Percentiles rank a stretch among this genome's conserved stretches.
Evolutionary conservation across 2,888 invertebrate species (phyloP).

Genomic region (Galeruca laticollis): DNA sequence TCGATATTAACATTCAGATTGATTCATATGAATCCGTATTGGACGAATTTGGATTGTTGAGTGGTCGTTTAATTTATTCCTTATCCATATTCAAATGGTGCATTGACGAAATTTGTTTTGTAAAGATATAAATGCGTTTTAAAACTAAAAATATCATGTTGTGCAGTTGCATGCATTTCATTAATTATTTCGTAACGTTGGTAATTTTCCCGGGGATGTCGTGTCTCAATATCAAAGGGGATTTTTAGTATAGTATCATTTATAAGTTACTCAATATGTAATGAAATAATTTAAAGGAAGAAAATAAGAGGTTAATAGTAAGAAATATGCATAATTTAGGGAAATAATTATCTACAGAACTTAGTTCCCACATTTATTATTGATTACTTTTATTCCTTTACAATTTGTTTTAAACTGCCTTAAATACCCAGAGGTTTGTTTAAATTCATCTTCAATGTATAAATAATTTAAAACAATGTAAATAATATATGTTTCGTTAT

Average conservation of each 20-base stretch:
- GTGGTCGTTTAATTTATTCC: too few relatives aligned
- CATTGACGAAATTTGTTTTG: background rate
- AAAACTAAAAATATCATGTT: background rate
- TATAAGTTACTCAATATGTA: conserved; percentile 28
- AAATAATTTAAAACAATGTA: too few relatives aligned
- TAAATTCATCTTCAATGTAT: too few relatives aligned
- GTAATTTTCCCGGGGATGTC: conserved; percentile 25
- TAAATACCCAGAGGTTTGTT: too few relatives aligned
- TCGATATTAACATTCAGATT: too few relatives aligned
- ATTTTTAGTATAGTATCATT: conserved; percentile 3
- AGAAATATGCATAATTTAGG: conserved; percentile 19
- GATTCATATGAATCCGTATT: too few relatives aligned
- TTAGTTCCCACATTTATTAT: conserved; percentile 23
- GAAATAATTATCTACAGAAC: conserved; percentile 23
- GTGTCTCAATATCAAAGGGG: conserved; percentile 26
- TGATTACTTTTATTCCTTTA: conserved; percentile 2
- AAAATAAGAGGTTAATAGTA: conserved; percentile 15
- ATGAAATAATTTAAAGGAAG: conserved; percentile 32
- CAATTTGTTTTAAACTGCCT: background rate
- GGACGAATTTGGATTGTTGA: too few relatives aligned
- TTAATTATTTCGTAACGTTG: conserved; percentile 26
- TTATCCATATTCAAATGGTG: too few relatives aligned
- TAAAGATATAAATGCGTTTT: background rate
- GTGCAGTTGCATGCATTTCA: conserved; percentile 21
- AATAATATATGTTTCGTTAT: too few relatives aligned